Evolutionary conservation across 2,113 vertebrate genomes (phyloP), one percentile per base, ranked within the genome.

Genomic region (Cygnus buccinator): DNA sequence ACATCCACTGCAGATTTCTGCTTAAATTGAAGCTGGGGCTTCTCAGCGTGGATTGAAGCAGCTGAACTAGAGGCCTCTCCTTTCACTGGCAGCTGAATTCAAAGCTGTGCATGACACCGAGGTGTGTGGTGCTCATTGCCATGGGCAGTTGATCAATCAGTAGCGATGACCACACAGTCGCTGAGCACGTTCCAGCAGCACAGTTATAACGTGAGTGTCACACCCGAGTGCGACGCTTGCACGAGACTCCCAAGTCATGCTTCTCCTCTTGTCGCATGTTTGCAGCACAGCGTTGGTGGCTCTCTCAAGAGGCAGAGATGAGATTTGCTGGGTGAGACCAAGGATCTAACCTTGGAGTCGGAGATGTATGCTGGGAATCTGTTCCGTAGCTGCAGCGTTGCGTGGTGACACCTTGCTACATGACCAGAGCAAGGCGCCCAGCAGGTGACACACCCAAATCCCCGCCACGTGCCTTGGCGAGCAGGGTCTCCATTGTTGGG

Each of bases 371-470:
- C 48, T 2, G 2, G 72, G 57, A 76, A 50, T 57, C 11, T 7
- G 35, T 73, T 57, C 63, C 81, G 84, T 37, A 59, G 83, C 87
- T 41, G 75, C 46, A 72, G 57, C 39, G 5, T 9, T 0, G 10
- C 33, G 4, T 6, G 61, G 70, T 62, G 73, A 74, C 84, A 84
- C 65, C 35, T 76, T 66, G 58, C 55, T 48, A 10, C 0, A 4
- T 89, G 84, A 80, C 39, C 79, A 89, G 28, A 94, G 62, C 80
- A 28, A 80, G 90, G 90, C 90, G 67, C 25, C 90, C 71, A 33
- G 46, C 21, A 82, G 65, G 58, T 1, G 13, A 79, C 58, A 59
- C 89, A 52, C 29, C 58, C 75, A 70, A 29, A 55, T 26, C 48
- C n/a, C 35, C 41, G 54, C n/a, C 58, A n/a, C 1, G 5, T 73